These are phyloP conservation scores for Podocnemis expansa DNA, from an alignment of 2,113 vertebrate genomes.

Conservation along the genomic window DNA sequence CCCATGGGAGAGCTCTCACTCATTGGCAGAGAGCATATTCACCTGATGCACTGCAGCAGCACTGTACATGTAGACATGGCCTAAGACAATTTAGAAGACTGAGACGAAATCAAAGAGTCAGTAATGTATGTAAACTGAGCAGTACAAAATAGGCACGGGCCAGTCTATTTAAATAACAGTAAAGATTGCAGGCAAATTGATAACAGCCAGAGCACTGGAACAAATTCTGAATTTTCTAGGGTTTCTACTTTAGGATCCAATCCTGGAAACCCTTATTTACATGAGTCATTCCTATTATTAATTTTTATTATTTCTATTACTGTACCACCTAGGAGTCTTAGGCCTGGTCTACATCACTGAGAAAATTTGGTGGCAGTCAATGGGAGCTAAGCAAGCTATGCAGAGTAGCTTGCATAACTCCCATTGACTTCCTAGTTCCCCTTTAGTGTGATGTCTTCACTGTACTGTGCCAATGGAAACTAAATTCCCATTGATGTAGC, in stretches of 20 bases:
- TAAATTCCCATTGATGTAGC: too few relatives aligned
- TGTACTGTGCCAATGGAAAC: too few relatives aligned
- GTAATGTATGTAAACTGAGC: background rate
- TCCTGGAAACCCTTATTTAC: conserved; percentile 59
- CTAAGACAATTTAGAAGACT: conserved; percentile 17
- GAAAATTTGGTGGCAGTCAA: too few relatives aligned
- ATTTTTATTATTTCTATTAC: background rate
- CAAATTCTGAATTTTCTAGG: conserved; percentile 41
- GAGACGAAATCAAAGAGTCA: conserved; percentile 29
- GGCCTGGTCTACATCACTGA: too few relatives aligned
- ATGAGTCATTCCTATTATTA: background rate
- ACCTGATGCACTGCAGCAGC: too few relatives aligned
- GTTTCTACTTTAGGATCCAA: conserved; percentile 55
- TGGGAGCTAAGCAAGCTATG: too few relatives aligned
- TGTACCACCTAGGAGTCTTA: conserved; percentile 32
- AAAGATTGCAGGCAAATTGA: conserved; percentile 39
- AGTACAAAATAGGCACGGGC: conserved; percentile 38
- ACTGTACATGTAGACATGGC: too few relatives aligned
- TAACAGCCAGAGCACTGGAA: conserved; percentile 53
- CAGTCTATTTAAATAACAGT: conserved; percentile 63
- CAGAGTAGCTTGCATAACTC: too few relatives aligned
- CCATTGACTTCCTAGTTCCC: too few relatives aligned
- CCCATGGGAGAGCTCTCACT: too few relatives aligned
- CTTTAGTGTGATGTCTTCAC: too few relatives aligned
- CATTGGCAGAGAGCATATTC: too few relatives aligned